These are phyloP conservation scores for Drosophila vallismaia DNA, from an alignment of 2,888 invertebrate genomes.

Conservation along the genomic window DNA sequence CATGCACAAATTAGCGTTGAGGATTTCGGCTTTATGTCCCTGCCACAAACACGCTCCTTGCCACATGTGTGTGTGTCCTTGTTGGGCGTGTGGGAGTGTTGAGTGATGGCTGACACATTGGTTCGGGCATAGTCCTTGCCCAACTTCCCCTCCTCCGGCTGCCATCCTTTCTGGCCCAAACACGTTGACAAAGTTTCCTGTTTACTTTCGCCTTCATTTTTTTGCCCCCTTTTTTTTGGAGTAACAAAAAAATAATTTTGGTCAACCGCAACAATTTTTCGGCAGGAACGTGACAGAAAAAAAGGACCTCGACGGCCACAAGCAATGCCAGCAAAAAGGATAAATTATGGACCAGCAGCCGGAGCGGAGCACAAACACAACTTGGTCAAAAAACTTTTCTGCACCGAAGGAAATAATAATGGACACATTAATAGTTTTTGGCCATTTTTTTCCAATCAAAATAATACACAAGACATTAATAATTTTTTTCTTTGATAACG, in stretches of 20 bases:
- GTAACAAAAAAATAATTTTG: conserved; percentile 64
- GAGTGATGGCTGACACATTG: conserved; percentile 63
- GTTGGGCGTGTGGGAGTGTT: conserved; percentile 19
- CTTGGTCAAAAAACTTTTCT: conserved; percentile 14
- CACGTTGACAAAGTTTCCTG: conserved; percentile 56
- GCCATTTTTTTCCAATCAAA: neutral
- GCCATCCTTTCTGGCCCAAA: neutral
- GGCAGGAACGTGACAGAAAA: conserved; percentile 48
- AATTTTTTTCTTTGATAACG: no score
- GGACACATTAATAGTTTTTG: neutral
- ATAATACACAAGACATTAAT: neutral
- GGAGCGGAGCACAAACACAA: conserved; percentile 11
- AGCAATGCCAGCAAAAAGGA: conserved; percentile 44
- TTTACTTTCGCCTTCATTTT: conserved; percentile 27
- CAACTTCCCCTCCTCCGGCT: neutral
- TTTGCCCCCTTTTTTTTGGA: conserved; percentile 13
- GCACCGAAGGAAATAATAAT: neutral
- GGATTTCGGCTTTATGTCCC: conserved; percentile 62
- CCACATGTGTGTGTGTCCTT: conserved; percentile 5
- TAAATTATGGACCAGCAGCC: conserved; percentile 53
- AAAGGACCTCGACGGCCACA: conserved; percentile 17
- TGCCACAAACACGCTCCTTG: conserved; percentile 38
- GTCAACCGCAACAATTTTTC: conserved; percentile 76
- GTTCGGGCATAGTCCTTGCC: conserved; percentile 45
- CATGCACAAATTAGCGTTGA: conserved; percentile 79